A percentile compares a stretch with the other conserved stretches of the same genome.
Conservation (phyloP, 1,140 invertebrate species). For the Melanaphis sacchari region DNA sequence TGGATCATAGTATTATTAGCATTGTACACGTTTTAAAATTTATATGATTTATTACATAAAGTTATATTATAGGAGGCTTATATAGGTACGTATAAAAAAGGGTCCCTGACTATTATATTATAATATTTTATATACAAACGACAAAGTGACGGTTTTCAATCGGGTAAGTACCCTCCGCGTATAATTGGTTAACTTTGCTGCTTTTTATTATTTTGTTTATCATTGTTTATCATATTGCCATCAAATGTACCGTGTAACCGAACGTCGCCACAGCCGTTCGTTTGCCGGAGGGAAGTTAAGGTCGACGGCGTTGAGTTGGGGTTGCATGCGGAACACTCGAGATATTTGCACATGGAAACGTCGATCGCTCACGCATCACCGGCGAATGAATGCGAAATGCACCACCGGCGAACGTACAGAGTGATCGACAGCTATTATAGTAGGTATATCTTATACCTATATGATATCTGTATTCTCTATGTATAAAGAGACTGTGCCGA, state of each 20-base stretch:
- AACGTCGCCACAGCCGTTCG: background rate
- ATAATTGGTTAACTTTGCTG: background rate
- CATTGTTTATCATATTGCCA: slow-evolving; percentile 22
- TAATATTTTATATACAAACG: background rate
- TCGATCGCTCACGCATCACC: slow-evolving; percentile 6
- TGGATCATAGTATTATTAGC: background rate
- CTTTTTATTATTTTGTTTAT: slow-evolving; percentile 38
- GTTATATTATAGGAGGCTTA: background rate
- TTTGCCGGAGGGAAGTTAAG: background rate
- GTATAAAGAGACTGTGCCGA: too few relatives aligned
- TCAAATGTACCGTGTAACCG: slow-evolving; percentile 33
- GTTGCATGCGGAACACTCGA: background rate
- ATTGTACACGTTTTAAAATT: background rate
- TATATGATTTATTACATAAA: background rate
- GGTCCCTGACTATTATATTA: background rate
- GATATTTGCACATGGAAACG: slow-evolving; percentile 31
- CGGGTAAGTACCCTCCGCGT: background rate
- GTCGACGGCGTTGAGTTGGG: background rate
- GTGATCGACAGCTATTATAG: background rate
- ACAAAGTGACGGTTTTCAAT: slow-evolving; percentile 9
- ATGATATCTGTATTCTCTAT: too few relatives aligned
- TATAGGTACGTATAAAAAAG: background rate
- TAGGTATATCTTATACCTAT: too few relatives aligned
- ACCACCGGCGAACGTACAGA: background rate
- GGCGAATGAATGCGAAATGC: background rate